Evolutionary conservation across 2,888 invertebrate species (phyloP), one percentile per base, ranked within the genome.

Genomic region (Diaprepes abbreviatus): DNA sequence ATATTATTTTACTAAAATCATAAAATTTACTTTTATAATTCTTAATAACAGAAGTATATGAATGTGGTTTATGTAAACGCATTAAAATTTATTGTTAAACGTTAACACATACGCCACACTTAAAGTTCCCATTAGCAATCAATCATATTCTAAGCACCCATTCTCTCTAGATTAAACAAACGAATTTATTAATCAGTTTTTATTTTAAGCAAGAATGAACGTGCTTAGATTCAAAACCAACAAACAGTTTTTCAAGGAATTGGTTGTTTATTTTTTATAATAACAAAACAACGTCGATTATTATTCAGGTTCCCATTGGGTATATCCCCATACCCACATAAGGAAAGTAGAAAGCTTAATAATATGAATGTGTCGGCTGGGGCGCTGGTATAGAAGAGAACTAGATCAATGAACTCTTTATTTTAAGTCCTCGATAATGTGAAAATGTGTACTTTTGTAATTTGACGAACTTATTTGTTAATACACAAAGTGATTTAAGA

Each of bases 371-470:
- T 63, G 52, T 24, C 24, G 35, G 21, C 36, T 38, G 31, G 28
- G 63, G 14, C 40, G 40, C 19, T 38, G 52, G 33, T 48, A 19
- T 6, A 3, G 24, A 14, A 17, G 16, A 45, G 48, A 50, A 62
- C 48, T 62, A 50, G 62, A 48, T 62, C 62, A 62, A 36, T 62
- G 63, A 63, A 52, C 63, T 63, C 40, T 52, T n/a, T 35, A 35
- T 16, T 40, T 28, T 31, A 28, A 24, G 9, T 21, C 21, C 12
- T 21, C 28, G 28, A n/a, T 48, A 21, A 48, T 21, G n/a, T 1
- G n/a, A 2, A 19, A 48, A 48, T 48, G n/a, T 24, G 1, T 16
- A 16, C 12, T 14, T 43, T 17, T 0, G 24, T 3, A 10, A 43
- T 43, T n/a, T n/a, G n/a, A n/a, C n/a, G n/a, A n/a, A n/a, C n/a